phyloP scores from a whole-genome alignment of 2,113 vertebrate species.

The Xiphorhynchus elegans region DNA sequence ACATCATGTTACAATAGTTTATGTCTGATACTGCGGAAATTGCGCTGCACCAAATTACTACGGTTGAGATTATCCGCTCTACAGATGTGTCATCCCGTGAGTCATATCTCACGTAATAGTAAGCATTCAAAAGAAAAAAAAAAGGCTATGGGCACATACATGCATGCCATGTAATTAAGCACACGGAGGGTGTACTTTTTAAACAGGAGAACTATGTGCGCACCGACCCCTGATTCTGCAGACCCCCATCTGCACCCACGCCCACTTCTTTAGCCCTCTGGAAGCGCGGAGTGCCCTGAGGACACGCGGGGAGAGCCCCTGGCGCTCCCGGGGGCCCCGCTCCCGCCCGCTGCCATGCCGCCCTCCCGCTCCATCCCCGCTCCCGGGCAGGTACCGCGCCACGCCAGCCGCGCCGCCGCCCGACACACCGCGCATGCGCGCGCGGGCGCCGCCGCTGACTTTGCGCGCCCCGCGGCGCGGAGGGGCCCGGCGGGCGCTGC shows the following conservation, averaged over 20 bases:
- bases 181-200: background rate
- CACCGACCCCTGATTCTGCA: background rate
- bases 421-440: slow-evolving; percentile 31
- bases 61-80: background rate
- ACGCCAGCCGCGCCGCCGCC: background rate
- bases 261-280: background rate
- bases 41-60: background rate
- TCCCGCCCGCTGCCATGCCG: background rate
- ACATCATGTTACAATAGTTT: background rate
- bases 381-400: background rate
- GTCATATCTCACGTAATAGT: slow-evolving; percentile 17
- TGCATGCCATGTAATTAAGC: background rate
- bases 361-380: background rate
- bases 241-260: background rate
- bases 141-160: background rate
- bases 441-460: no score
- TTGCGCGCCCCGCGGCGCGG: no score
- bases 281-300: background rate
- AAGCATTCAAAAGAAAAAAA: background rate
- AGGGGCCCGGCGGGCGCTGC: no score
- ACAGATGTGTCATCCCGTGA: slow-evolving; percentile 27
- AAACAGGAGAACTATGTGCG: background rate
- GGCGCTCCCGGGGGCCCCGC: background rate
- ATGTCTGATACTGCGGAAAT: background rate
- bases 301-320: fast-evolving